Base-by-base conservation (phyloP, 1,140 invertebrate species). In the Coboldia fuscipes region DNA sequence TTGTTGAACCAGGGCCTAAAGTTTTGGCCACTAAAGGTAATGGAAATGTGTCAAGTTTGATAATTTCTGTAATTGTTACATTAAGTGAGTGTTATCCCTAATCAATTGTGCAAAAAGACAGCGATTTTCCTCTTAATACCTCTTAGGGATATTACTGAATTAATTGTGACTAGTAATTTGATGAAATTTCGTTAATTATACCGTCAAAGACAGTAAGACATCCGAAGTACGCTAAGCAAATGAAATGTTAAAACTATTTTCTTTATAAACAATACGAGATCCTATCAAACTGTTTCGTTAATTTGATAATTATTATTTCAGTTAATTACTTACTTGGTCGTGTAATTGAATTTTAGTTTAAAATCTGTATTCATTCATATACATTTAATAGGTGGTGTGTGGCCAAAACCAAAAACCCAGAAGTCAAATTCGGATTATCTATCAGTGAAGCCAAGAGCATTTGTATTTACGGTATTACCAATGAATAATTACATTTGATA, bases 371-470 rank as follows among this genome's bases (percentile, higher is more conserved):
- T n/a, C n/a, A n/a, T n/a, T n/a, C n/a, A n/a, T n/a, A n/a, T n/a
- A n/a, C n/a, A n/a, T n/a, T n/a, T n/a, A n/a, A 33, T 19, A 39
- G 42, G 40, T 30, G 35, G 37, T 30, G 24, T 42, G 18, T 44
- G 40, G 40, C 42, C 42, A 15, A 39, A 40, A 19, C 42, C 42
- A 6, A 35, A 34, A 10, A 16, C 14, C 16, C 35, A 40, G 30
- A 27, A 17, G 15, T 17, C 35, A 20, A 33, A 26, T 10, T 23
- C 13, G 4, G 26, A 13, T 13, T 44, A 34, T 31, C 39, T 16
- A 21, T 33, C 24, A 3, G 9, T 44, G 12, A 17, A 39, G 32
- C 28, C 37, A 16, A 37, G 36, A 3, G 31, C 33, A 23, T 37
- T 44, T 33, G 9, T 38, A 39, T 33, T 41, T 37, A 22, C 34